Percentiles rank a stretch among this genome's conserved stretches.
These are phyloP conservation scores for Dryocosmus kuriphilus DNA, from an alignment of 2,888 invertebrate species.

Conservation along the genomic window DNA sequence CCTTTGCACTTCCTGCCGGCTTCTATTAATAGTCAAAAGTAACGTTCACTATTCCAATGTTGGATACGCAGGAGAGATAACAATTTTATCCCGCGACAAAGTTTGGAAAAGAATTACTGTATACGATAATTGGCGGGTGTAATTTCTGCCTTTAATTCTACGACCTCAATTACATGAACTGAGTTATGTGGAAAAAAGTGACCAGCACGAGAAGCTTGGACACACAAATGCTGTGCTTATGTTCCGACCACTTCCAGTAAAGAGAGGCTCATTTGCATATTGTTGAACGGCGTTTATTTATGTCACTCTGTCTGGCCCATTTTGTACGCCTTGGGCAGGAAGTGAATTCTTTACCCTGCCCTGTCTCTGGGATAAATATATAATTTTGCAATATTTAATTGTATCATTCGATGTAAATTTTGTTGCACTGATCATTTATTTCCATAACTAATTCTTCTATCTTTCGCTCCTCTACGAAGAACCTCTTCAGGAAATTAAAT, in stretches of 20 bases:
- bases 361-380: not conserved
- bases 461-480: too few species aligned
- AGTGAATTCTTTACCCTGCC: not conserved
- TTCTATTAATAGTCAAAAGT: not conserved
- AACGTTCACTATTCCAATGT: constrained; percentile 22
- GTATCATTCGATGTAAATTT: too few species aligned
- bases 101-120: constrained; percentile 7
- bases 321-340: constrained; percentile 36
- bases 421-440: too few species aligned
- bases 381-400: not conserved
- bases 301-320: constrained; percentile 42
- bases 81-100: not conserved
- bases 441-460: too few species aligned
- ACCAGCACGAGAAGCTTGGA: constrained; percentile 34
- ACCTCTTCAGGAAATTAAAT: too few species aligned
- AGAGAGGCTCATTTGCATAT: constrained; percentile 37
- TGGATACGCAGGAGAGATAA: constrained; percentile 17
- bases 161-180: constrained; percentile 36
- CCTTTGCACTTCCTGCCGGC: constrained; percentile 29
- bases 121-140: constrained; percentile 11
- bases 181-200: constrained; percentile 35
- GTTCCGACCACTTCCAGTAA: constrained; percentile 32
- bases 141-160: constrained; percentile 39
- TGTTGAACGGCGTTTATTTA: constrained; percentile 32
- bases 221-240: constrained; percentile 38